These are phyloP conservation scores for Eurystomus glaucurus DNA, from an alignment of 2,797 vertebrate species.

Conservation along the genomic window DNA sequence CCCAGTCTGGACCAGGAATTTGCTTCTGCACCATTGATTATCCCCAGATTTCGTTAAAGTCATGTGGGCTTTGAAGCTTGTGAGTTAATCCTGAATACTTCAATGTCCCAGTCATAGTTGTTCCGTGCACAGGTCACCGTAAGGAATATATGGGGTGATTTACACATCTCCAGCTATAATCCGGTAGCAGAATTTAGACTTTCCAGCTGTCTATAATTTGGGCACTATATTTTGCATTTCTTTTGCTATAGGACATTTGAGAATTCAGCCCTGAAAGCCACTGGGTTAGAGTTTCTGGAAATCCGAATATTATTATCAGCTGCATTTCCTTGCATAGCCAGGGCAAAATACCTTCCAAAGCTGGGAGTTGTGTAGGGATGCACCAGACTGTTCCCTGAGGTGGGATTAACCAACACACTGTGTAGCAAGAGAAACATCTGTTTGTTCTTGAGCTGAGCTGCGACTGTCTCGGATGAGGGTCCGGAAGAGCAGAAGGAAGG, in stretches of 20 bases:
- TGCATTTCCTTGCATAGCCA: neutral
- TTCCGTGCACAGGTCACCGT: neutral
- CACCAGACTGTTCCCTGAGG: slow-evolving; percentile 31
- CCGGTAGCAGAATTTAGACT: neutral
- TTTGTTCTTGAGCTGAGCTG: slow-evolving; percentile 58
- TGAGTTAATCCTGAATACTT: neutral
- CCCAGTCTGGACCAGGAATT: neutral
- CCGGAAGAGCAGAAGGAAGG: slow-evolving; percentile 8
- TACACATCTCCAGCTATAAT: neutral
- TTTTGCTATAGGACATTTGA: neutral
- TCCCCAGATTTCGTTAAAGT: neutral
- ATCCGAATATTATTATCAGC: neutral
- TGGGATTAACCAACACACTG: slow-evolving; percentile 56
- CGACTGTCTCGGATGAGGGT: neutral
- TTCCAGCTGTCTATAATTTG: neutral
- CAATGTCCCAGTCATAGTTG: neutral
- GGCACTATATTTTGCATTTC: neutral
- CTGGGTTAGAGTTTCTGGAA: neutral
- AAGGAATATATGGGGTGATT: neutral
- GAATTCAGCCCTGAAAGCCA: neutral
- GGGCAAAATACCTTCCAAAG: slow-evolving; percentile 19
- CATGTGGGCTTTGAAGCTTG: neutral
- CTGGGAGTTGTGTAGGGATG: slow-evolving; percentile 10
- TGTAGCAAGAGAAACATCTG: slow-evolving; percentile 61
- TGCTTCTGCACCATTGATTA: neutral